These are phyloP conservation scores for Gallinago solitaria DNA, from an alignment of 2,797 vertebrate genomes.

Conservation along the genomic window DNA sequence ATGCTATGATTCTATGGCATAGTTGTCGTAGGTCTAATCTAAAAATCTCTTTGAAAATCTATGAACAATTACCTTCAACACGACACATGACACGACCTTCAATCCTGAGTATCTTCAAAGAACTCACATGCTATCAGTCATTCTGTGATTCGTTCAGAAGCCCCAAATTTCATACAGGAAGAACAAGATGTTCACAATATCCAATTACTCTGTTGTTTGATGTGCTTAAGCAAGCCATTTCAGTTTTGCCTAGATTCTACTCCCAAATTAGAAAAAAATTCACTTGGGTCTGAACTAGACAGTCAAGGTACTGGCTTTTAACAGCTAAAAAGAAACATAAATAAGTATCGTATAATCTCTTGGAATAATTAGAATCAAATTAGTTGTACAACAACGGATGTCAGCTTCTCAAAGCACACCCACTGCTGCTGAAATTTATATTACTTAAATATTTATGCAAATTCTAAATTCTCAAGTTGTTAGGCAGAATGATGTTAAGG, in stretches of 20 bases:
- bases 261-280: neutral
- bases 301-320: neutral
- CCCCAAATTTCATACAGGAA: neutral
- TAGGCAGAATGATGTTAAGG: neutral
- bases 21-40: neutral
- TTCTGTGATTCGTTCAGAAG: neutral
- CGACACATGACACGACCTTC: neutral
- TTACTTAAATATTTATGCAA: slow-evolving; percentile 3
- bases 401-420: neutral
- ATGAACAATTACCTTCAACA: neutral
- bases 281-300: neutral
- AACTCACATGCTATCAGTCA: neutral
- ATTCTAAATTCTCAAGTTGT: neutral
- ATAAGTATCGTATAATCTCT: neutral
- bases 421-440: neutral
- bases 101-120: neutral
- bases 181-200: neutral
- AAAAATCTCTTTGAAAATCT: neutral
- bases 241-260: neutral
- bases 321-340: neutral
- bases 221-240: neutral
- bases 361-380: slow-evolving; percentile 17
- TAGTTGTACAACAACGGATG: neutral
- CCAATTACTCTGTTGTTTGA: neutral
- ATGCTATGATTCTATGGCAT: neutral